Base-by-base conservation (phyloP, 1,140 invertebrate species). In the Zelostemma sp. region DNA sequence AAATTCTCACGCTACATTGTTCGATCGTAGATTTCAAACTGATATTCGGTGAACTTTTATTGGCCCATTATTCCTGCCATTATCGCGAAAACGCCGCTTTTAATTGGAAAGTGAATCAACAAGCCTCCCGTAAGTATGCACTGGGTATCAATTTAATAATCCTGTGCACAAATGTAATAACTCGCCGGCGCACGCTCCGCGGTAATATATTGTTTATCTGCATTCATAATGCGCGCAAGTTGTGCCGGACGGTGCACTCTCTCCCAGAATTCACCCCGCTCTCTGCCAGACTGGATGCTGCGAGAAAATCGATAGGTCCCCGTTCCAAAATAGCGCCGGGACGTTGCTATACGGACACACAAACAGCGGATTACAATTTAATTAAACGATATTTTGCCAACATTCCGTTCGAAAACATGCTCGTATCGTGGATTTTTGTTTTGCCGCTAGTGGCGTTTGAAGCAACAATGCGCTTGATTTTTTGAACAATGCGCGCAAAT, bases 91-190 rank as follows among this genome's bases (percentile, higher is more conserved):
- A 11, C 11, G 11, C 28, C 11, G 28, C 28, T 31, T 11, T 31
- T 31, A 31, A 31, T 31, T 31, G 28, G 28, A 31, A 31, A 31
- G 11, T 31, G 28, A 31, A 31, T 31, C 28, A 31, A 31, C 28
- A 31, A 31, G 28, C 28, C 28, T 31, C 11, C 28, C 28, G 11
- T 31, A 31, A 31, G 28, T 31, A 31, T 31, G 35, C 35, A 19
- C 18, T 35, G 49, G 55, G 41, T 65, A 58, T 65, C 51, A 54
- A 59, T 59, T 66, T 59, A 59, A 66, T 59, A 54, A 66, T 59
- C 47, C 45, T 35, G 11, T 14, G 43, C 38, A 48, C 62, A 65
- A 65, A 65, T 57, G 56, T 46, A 63, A 63, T 63, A 56, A 51
- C 61, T 56, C 47, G 46, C 43, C 48, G 14, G n/a, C 21, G 48